Evolutionary conservation across 2,797 vertebrate genomes (phyloP).

Genomic region (Chloroceryle inda): DNA sequence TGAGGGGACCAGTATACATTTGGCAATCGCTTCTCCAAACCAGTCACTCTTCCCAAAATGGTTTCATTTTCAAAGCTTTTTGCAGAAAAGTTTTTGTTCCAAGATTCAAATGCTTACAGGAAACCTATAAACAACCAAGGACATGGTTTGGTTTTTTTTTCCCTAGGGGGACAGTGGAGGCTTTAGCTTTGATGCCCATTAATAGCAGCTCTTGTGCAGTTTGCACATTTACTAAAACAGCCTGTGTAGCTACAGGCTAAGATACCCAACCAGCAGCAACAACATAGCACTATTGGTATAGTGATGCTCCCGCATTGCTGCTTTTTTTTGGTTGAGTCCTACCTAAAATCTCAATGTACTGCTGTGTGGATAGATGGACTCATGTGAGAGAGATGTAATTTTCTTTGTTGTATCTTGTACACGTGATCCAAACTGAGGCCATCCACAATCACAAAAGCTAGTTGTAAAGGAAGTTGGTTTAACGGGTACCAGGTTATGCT

Average conservation of each 20-base stretch:
- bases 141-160: not conserved
- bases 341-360: fast-evolving
- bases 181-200: not conserved
- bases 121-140: not conserved
- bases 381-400: not conserved
- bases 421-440: not conserved
- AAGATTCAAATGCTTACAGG: not conserved
- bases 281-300: not conserved
- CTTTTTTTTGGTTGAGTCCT: not conserved
- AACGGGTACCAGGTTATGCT: not conserved
- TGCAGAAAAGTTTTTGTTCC: not conserved
- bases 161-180: no score
- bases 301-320: not conserved
- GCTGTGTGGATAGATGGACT: not conserved
- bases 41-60: fast-evolving
- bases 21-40: not conserved
- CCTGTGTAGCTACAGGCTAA: not conserved
- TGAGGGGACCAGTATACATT: fast-evolving
- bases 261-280: not conserved
- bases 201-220: not conserved
- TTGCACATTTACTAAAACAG: not conserved
- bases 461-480: not conserved
- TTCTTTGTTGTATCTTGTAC: fast-evolving
- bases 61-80: not conserved
- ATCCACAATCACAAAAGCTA: not conserved